phyloP scores from a whole-genome alignment of 2,797 vertebrate species.

The Sebastes flavidus region DNA sequence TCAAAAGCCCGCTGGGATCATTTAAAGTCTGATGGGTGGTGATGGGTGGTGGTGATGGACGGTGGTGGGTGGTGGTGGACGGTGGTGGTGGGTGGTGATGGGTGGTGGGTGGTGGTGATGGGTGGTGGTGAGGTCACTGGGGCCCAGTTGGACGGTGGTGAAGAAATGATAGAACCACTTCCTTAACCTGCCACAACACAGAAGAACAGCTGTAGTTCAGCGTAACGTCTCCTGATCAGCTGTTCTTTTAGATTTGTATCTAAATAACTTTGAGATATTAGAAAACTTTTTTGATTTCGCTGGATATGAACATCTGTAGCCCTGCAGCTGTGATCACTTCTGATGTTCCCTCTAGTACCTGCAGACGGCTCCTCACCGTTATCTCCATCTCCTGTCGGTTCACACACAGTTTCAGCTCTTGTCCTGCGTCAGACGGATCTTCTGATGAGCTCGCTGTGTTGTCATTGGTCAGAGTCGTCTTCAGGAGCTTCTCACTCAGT shows the following conservation, averaged over 20 bases:
- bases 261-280: too few relatives aligned
- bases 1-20: not conserved
- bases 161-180: conserved; percentile 24
- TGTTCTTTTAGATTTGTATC: too few relatives aligned
- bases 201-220: conserved; percentile 5
- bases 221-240: not conserved
- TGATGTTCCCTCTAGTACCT: not conserved
- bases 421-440: not conserved
- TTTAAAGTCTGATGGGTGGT: not conserved
- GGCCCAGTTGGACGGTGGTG: conserved; percentile 19
- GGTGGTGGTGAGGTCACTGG: not conserved
- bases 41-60: too few relatives aligned
- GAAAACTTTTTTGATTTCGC: not conserved
- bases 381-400: conserved; percentile 20
- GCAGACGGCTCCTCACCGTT: conserved; percentile 18
- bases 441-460: conserved; percentile 15
- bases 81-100: not conserved
- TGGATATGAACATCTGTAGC: not conserved
- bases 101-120: not conserved
- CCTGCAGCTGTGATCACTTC: not conserved
- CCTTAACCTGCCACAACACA: conserved; percentile 47
- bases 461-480: conserved; percentile 24
- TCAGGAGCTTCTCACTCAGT: conserved; percentile 22
- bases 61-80: too few relatives aligned
- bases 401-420: conserved; percentile 22